Percentiles rank a stretch among this genome's conserved stretches.
Conservation (phyloP, 2,113 vertebrate genomes). For the Bubo bubo region DNA sequence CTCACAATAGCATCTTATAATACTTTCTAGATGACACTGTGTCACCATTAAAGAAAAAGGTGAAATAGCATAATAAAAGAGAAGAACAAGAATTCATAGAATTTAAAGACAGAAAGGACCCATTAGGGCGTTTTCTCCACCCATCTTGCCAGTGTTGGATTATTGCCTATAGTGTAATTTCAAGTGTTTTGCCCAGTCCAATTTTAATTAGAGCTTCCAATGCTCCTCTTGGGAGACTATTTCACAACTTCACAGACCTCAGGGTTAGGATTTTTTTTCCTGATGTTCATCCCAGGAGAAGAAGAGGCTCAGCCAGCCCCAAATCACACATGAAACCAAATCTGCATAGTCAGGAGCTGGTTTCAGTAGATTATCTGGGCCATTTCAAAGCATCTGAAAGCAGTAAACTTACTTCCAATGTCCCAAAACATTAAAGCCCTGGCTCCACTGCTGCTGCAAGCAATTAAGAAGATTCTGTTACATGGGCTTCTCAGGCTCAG, state of each 20-base stretch:
- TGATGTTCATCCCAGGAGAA: slow-evolving; percentile 24
- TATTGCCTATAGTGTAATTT: slow-evolving; percentile 58
- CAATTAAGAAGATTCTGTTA: background rate
- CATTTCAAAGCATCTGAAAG: slow-evolving; percentile 21
- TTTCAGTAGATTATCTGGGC: slow-evolving; percentile 16
- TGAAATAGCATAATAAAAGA: slow-evolving; percentile 64
- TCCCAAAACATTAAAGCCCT: background rate
- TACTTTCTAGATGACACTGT: slow-evolving; percentile 55
- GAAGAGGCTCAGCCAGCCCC: slow-evolving; percentile 5
- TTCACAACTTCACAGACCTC: slow-evolving; percentile 55
- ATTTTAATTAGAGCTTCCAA: slow-evolving; percentile 62
- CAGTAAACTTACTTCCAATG: background rate
- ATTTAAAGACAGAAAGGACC: slow-evolving; percentile 45
- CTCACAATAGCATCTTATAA: slow-evolving; percentile 50
- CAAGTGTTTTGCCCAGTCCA: slow-evolving; percentile 56
- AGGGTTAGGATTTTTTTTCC: slow-evolving; percentile 42
- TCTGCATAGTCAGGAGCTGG: slow-evolving; percentile 26
- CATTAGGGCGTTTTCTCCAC: slow-evolving; percentile 37
- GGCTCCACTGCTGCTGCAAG: background rate
- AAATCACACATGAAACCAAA: slow-evolving; percentile 37
- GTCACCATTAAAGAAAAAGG: slow-evolving; percentile 61
- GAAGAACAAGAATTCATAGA: slow-evolving; percentile 37
- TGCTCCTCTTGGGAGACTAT: slow-evolving; percentile 46
- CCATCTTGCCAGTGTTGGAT: background rate
- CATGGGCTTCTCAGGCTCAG: background rate